phyloP scores from a whole-genome alignment of 2,113 vertebrate genomes.

The Ophiodon elongatus region DNA sequence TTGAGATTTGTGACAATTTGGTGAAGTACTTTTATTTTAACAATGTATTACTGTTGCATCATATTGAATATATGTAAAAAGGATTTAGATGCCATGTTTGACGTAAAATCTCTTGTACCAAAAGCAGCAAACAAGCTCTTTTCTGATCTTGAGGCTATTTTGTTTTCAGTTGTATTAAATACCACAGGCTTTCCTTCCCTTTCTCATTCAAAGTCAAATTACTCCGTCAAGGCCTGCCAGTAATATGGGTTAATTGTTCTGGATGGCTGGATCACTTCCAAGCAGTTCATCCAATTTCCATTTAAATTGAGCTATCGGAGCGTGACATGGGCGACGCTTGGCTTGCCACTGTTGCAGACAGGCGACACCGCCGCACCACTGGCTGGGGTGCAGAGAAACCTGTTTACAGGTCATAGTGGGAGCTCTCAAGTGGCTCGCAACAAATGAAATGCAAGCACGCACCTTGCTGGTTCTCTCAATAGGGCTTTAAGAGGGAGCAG shows the following conservation, averaged over 20 bases:
- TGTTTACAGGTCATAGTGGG: constrained; percentile 69
- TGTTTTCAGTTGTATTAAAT: constrained; percentile 64
- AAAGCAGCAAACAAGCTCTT: constrained; percentile 31
- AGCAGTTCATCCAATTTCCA: constrained; percentile 85
- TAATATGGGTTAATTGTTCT: constrained; percentile 85
- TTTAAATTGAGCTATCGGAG: constrained; percentile 84
- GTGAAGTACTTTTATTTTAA: neutral
- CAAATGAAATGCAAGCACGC: constrained; percentile 60
- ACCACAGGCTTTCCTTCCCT: constrained; percentile 46
- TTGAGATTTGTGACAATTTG: neutral
- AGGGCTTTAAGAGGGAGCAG: constrained; percentile 44
- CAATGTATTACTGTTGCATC: neutral
- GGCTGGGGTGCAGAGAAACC: constrained; percentile 54
- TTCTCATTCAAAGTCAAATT: constrained; percentile 79
- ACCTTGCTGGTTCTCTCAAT: constrained; percentile 51
- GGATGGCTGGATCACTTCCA: constrained; percentile 85
- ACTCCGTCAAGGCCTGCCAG: constrained; percentile 76
- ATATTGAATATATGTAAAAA: constrained; percentile 24
- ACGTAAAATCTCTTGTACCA: constrained; percentile 32
- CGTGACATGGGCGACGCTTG: constrained; percentile 69
- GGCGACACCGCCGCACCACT: constrained; percentile 42
- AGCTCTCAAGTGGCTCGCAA: constrained; percentile 44
- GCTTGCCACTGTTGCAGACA: constrained; percentile 57
- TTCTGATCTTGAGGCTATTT: constrained; percentile 56
- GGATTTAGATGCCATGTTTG: constrained; percentile 27